Evolutionary conservation across 1,140 invertebrate genomes (phyloP), one percentile per base, ranked within the genome.

Genomic region (Berghia stephanieae): DNA sequence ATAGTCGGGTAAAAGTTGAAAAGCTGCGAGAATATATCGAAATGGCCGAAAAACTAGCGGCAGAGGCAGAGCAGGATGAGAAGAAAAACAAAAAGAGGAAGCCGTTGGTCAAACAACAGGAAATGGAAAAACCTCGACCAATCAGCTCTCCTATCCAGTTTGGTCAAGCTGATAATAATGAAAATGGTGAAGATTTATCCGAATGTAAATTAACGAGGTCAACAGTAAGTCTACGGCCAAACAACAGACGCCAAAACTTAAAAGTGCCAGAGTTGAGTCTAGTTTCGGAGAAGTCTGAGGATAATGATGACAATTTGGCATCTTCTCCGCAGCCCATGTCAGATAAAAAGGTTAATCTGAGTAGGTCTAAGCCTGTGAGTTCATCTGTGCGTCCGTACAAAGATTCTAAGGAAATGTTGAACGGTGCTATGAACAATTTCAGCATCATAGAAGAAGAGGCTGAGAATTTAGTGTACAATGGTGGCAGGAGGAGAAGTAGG

Each of bases 21-120:
- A 71, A 79, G 27, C 67, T 85, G 10, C 66, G 78, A 46, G 71
- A 79, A 4, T 85, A 81, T 78, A 79, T 85, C 13, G 68, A 78
- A 31, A 81, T 80, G 21, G 75, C 83, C 55, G 84, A 85, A 60
- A 36, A 80, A 21, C 78, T 68, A 24, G 43, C 57, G 3, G 44
- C 34, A 1, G 38, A 40, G 3, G 24, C 18, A 27, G 49, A 67
- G 21, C 31, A 38, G 52, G 60, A 76, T 27, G 63, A 73, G 24
- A 73, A 38, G 21, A 55, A 2, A 5, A 27, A 27, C 13, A 49
- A 1, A 18, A 27, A 57, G 3, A 3, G n/a, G 2, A 71, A 34
- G 10, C 52, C 3, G 8, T 6, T 31, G 34, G 2, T 18, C 3
- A 8, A n/a, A 55, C 18, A 55, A 21, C 3, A 2, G 6, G 10